Percentiles rank a stretch among this genome's conserved stretches.
Evolutionary conservation across 2,797 vertebrate genomes (phyloP).

Genomic region (Dendrocincla fuliginosa): DNA sequence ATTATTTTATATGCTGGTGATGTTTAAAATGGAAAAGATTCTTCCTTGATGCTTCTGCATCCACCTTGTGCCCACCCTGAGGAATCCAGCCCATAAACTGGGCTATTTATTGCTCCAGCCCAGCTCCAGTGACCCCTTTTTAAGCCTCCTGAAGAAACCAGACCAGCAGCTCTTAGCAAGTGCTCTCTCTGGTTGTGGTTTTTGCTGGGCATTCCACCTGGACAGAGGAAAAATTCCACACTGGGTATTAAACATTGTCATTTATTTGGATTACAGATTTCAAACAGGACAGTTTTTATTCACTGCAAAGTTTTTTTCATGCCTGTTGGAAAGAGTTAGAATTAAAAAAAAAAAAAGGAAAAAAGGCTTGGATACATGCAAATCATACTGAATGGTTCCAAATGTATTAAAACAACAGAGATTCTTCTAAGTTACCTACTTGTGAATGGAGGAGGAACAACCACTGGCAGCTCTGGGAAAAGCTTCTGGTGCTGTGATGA

Average conservation of each 20-base stretch:
- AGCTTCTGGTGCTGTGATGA: neutral
- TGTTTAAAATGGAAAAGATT: neutral
- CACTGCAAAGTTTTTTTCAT: constrained; percentile 26
- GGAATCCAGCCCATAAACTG: neutral
- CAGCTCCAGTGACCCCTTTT: neutral
- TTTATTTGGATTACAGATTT: constrained; percentile 46
- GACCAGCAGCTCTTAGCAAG: neutral
- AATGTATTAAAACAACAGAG: neutral
- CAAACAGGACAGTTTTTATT: constrained; percentile 49
- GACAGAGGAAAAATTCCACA: neutral
- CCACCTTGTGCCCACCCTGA: neutral
- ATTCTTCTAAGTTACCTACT: constrained; percentile 19
- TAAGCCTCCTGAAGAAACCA: neutral
- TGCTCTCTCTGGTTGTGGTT: neutral
- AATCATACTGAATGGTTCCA: constrained; percentile 30
- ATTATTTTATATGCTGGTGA: neutral
- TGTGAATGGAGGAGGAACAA: neutral
- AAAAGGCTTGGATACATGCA: constrained; percentile 55
- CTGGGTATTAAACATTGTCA: constrained; percentile 10
- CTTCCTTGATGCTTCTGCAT: neutral
- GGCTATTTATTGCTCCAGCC: neutral
- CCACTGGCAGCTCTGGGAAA: neutral
- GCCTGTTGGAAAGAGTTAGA: constrained; percentile 41
- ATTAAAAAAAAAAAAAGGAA: neutral
- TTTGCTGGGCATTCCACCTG: neutral